Evolutionary conservation across 2,113 vertebrate genomes (phyloP), one percentile per base, ranked within the genome.

Genomic region (Syrmaticus mikado): DNA sequence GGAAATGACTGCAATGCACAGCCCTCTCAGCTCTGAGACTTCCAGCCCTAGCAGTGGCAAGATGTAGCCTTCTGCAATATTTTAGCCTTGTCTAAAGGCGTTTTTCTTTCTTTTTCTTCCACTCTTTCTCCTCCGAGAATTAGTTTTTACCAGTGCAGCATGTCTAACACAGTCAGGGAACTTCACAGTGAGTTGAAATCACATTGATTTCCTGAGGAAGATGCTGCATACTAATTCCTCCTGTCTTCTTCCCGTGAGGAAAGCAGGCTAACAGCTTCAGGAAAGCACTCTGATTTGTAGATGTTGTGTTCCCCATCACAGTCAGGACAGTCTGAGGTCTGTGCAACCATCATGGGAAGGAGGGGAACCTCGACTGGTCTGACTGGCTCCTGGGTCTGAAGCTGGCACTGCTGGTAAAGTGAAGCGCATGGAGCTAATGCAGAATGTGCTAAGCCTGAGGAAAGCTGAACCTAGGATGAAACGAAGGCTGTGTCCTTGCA

Each of bases 121-220:
- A 3, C 14, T 10, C 16, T 13, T 78, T 52, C 71, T 58, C 78
- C 82, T 93, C 55, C 52, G 73, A 72, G 85, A 68, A 46, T 95
- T 89, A 74, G 22, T 57, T 94, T 94, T 95, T 75, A 94, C 64
- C 68, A 78, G 75, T 57, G 64, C 85, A 85, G 79, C 85, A 64
- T 94, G 89, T 91, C 79, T 90, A 81, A 81, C 57, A 87, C 46
- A 79, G 92, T 34, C 82, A 77, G 61, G 61, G 72, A 97, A 87
- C 95, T 91, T 95, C 87, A 91, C 87, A 91, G 89, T 21, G 45
- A 93, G 79, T 68, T 67, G 82, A 91, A 85, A 87, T 71, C 3
- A 0, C 87, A 92, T 94, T 88, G 96, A 97, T 94, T 95, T 97
- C 72, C 78, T 0, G 0, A 94, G 65, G 79, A 91, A 92, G 75